Evolutionary conservation across 2,113 vertebrate genomes (phyloP).

Genomic region (Gopherus evgoodei): DNA sequence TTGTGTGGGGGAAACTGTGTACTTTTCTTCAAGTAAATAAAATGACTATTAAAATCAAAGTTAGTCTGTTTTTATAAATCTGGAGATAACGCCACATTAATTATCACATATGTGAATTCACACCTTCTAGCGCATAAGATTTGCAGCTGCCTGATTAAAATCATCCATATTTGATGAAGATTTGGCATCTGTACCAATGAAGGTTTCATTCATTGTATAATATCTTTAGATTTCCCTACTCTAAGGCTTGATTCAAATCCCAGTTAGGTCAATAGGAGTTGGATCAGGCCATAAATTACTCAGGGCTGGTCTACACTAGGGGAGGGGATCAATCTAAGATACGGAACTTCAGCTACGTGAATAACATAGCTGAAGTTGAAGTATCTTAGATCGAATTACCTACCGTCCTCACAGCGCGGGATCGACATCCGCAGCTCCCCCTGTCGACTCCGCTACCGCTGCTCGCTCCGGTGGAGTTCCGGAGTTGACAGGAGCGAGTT

Average conservation of each 20-base stretch:
- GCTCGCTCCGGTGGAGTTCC: too few species aligned
- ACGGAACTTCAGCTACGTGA: too few species aligned
- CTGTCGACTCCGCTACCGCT: too few species aligned
- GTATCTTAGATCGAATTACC: too few species aligned
- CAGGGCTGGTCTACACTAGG: too few species aligned
- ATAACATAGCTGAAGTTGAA: too few species aligned
- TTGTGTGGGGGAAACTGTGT: neutral
- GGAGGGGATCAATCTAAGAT: too few species aligned
- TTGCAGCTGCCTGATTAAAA: slow-evolving; percentile 10
- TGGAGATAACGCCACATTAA: neutral
- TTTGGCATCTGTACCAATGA: neutral
- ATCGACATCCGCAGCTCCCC: too few species aligned
- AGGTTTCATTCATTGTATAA: neutral
- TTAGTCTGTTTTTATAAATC: neutral
- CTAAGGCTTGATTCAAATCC: neutral
- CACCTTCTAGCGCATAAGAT: neutral
- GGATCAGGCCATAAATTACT: neutral
- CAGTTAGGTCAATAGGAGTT: neutral
- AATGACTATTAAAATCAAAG: neutral
- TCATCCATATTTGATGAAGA: neutral
- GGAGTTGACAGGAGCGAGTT: too few species aligned
- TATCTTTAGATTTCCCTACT: neutral
- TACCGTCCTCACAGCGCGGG: too few species aligned
- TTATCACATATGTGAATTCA: neutral
- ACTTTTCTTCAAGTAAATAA: neutral